Conservation (phyloP, 1,140 invertebrate genomes). For the Caenorhabditis remanei region DNA sequence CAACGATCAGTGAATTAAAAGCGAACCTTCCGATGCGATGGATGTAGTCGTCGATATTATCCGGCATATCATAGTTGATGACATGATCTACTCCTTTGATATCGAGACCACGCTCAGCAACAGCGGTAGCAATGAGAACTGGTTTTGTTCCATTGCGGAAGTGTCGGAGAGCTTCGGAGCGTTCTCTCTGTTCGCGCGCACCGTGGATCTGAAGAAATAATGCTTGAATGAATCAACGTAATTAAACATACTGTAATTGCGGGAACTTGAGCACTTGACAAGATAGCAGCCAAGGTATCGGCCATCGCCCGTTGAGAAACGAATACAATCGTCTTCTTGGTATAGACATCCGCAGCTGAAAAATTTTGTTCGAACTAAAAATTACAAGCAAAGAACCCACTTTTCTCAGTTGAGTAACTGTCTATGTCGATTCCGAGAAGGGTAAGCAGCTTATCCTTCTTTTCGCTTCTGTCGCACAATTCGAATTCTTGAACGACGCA, state of each 20-base stretch:
- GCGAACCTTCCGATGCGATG: slow-evolving; percentile 62
- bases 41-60: slow-evolving; percentile 60
- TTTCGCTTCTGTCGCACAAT: slow-evolving; percentile 84
- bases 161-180: slow-evolving; percentile 88
- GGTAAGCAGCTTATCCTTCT: slow-evolving; percentile 81
- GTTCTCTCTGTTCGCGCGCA: slow-evolving; percentile 82
- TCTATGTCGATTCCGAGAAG: slow-evolving; percentile 79
- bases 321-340: slow-evolving; percentile 85
- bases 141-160: slow-evolving; percentile 80
- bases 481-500: slow-evolving; percentile 90
- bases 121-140: slow-evolving; percentile 63
- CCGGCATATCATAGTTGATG: slow-evolving; percentile 64
- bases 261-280: slow-evolving; percentile 37
- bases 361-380: slow-evolving; percentile 84
- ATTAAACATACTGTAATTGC: slow-evolving; percentile 34
- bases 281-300: slow-evolving; percentile 49
- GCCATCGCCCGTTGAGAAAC: slow-evolving; percentile 64
- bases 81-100: slow-evolving; percentile 63
- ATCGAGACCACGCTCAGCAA: slow-evolving; percentile 64
- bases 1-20: not conserved
- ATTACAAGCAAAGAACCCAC: slow-evolving; percentile 70
- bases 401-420: slow-evolving; percentile 79
- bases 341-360: slow-evolving; percentile 90
- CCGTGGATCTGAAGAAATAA: slow-evolving; percentile 70
- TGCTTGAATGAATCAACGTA: not conserved